phyloP scores from a whole-genome alignment of 2,888 invertebrate species.

The Carterocephalus palaemon region DNA sequence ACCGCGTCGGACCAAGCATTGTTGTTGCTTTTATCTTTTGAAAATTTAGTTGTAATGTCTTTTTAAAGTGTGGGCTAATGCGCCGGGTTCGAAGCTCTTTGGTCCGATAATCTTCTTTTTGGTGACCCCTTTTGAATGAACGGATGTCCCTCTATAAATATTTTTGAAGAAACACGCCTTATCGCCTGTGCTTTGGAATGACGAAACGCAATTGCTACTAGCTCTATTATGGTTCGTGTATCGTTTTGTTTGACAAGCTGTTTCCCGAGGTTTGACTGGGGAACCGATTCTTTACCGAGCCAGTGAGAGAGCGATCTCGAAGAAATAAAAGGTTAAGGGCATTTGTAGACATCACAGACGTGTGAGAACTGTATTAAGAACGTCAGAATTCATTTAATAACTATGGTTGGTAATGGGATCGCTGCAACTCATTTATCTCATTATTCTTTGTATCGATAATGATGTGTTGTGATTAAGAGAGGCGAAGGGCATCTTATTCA shows the following conservation, averaged over 20 bases:
- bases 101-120: conserved; percentile 8
- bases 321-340: too few relatives aligned
- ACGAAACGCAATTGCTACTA: conserved; percentile 7
- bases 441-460: too few relatives aligned
- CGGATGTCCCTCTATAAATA: conserved; percentile 9
- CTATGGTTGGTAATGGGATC: too few relatives aligned
- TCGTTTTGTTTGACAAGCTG: conserved; percentile 11
- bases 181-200: conserved; percentile 8
- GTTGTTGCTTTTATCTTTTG: conserved; percentile 54
- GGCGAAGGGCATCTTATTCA: too few relatives aligned
- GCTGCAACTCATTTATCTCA: too few relatives aligned
- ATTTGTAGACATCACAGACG: too few relatives aligned
- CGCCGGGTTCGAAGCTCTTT: conserved; percentile 13
- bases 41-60: conserved; percentile 68
- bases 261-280: too few relatives aligned
- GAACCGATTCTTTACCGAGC: too few relatives aligned
- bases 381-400: too few relatives aligned
- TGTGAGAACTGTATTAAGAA: too few relatives aligned
- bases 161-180: conserved; percentile 1
- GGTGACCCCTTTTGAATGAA: conserved; percentile 19
- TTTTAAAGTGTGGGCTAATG: conserved; percentile 49
- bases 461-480: too few relatives aligned
- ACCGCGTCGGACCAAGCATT: conserved; percentile 43
- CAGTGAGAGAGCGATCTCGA: too few relatives aligned
- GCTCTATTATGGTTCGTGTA: conserved; percentile 1